Evolutionary conservation across 2,797 vertebrate genomes (phyloP), one percentile per base, ranked within the genome.

Genomic region (Tapirus indicus): DNA sequence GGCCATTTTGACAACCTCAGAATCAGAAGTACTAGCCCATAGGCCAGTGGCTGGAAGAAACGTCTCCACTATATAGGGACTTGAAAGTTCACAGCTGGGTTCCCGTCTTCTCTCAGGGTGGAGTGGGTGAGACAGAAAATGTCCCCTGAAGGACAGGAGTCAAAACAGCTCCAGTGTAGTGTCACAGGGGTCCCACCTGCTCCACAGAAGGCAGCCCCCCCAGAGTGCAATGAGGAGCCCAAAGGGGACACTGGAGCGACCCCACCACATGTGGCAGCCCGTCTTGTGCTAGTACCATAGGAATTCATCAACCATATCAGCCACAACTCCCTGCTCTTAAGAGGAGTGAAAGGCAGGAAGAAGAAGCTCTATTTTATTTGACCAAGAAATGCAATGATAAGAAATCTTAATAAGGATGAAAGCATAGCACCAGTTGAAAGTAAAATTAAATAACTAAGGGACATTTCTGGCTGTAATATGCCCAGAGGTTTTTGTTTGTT

Each of bases 291-390:
- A 52, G 29, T 47, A 18, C 44, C 5, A 2, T 4, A 6, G 49
- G n/a, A 1, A 2, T 1, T 78, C 17, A 0, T 78, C 21, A 0
- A 0, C 21, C 44, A 0, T 4, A 3, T 18, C 10, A 5, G 12
- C 32, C 25, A n/a, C 2, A 20, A 25, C 20, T 35, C 6, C 64
- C 32, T 7, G 4, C 11, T 64, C 14, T 5, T 1, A 2, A 71
- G 56, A 80, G 3, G 13, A 62, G 4, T 4, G 20, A 58, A 35
- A 7, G 9, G 25, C 5, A 9, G 62, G 44, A 11, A 27, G 6
- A 14, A 12, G 17, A 2, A 23, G 1, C n/a, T 68, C 75, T 16
- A 2, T 44, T 80, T n/a, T 29, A 32, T 38, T 2, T 44, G 16
- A 27, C 85, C 5, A 47, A 6, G 47, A 88, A 4, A 74, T 3